Evolutionary conservation across 1,140 invertebrate species (phyloP).

Genomic region (Chrysopa pallens): DNA sequence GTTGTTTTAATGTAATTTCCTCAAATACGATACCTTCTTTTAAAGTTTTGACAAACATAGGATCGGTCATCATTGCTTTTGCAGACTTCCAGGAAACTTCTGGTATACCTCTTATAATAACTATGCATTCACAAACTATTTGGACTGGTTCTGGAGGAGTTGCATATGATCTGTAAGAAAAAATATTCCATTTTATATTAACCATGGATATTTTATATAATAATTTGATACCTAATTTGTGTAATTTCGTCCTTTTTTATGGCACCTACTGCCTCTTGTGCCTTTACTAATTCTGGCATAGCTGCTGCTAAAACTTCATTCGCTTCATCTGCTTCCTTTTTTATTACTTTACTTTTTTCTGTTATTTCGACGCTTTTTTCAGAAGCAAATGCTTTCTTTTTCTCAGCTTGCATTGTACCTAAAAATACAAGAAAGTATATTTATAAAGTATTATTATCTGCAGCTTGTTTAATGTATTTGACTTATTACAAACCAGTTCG

Average conservation of each 20-base stretch:
- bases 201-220: neutral
- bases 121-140: conserved; percentile 71
- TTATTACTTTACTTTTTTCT: conserved; percentile 55
- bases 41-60: conserved; percentile 57
- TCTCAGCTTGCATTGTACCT: conserved; percentile 30
- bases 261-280: conserved; percentile 54
- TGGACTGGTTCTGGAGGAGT: conserved; percentile 80
- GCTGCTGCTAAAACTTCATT: conserved; percentile 59
- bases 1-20: conserved; percentile 52
- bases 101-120: conserved; percentile 60
- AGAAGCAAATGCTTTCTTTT: conserved; percentile 58
- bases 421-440: conserved; percentile 8
- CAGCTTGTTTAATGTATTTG: neutral
- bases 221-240: conserved; percentile 45
- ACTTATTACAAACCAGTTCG: conserved; percentile 18
- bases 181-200: neutral
- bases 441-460: neutral
- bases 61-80: conserved; percentile 79
- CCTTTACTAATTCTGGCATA: conserved; percentile 63
- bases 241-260: conserved; percentile 79
- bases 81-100: conserved; percentile 80
- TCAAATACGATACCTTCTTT: conserved; percentile 70
- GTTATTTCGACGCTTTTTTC: conserved; percentile 64
- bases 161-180: conserved; percentile 50
- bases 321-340: conserved; percentile 62